Evolutionary conservation across 2,113 vertebrate species (phyloP), one percentile per base, ranked within the genome.

Genomic region (Axis porcinus): DNA sequence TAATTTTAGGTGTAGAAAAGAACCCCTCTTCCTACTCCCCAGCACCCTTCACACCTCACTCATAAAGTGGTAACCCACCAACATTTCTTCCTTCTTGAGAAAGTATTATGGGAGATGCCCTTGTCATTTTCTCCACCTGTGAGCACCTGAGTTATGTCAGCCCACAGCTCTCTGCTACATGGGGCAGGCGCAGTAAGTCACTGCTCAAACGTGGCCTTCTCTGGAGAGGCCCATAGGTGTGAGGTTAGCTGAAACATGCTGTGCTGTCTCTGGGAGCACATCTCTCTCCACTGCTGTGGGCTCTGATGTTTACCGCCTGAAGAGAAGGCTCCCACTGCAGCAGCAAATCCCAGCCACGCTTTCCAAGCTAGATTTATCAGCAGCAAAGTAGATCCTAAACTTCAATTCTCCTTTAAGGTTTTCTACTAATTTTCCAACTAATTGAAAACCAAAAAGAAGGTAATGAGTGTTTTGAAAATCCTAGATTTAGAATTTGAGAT

Each of bases 151-250:
- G 12, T 9, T 52, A 17, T 58, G 15, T 62, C 2, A 7, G 79
- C n/a, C 52, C 91, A 74, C 40, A 76, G 91, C 40, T 76, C 30
- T 58, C 70, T 33, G 6, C 14, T 27, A 10, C 25, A 15, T 28
- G 36, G 25, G 47, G 12, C 8, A 19, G 16, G 30, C 0, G 0
- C 9, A 27, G 17, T 14, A 13, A 12, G 45, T 88, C 57, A 78
- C 43, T 50, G 16, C 36, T 84, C 19, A 36, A 27, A 33, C 1
- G 2, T 17, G 28, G 60, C 30, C 70, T 21, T 74, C 10, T 11
- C 17, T 40, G 3, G 28, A 50, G 43, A 78, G 28, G 17, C 83
- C 64, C 27, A 1, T 14, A 6, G 30, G n/a, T 36, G 11, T 13
- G 33, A 86, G 43, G 16, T 27, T 50, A 47, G 54, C 40, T 67